Evolutionary conservation across 1,140 invertebrate genomes (phyloP).

Genomic region (Streblospio benedicti): DNA sequence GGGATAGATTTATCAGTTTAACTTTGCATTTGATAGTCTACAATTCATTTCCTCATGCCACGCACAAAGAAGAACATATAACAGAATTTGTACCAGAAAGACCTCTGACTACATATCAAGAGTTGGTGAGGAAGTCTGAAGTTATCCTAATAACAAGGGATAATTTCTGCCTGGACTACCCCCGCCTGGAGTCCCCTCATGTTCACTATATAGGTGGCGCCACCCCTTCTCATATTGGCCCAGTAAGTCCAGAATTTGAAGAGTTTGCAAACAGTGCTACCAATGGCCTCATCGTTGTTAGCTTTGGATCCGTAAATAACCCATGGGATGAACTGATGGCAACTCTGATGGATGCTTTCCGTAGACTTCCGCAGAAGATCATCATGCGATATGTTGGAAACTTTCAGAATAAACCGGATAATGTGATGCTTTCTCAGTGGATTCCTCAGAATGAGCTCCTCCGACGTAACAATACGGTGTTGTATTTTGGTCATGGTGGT

Average conservation of each 20-base stretch:
- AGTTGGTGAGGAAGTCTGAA: constrained; percentile 1
- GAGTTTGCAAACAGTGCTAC: too few relatives aligned
- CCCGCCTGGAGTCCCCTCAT: not conserved
- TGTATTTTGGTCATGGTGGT: constrained; percentile 66
- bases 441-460: constrained; percentile 73
- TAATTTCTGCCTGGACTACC: not conserved
- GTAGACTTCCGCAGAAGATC: too few relatives aligned
- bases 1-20: not conserved
- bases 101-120: not conserved
- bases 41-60: too few relatives aligned
- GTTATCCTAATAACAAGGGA: not conserved
- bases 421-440: constrained; percentile 65
- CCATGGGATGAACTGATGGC: not conserved
- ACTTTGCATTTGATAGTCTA: not conserved
- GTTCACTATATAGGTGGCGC: too few relatives aligned
- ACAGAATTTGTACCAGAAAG: not conserved
- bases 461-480: constrained; percentile 49
- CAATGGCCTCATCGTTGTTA: too few relatives aligned
- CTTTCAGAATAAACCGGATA: constrained; percentile 54
- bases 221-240: too few relatives aligned
- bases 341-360: too few relatives aligned
- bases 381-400: too few relatives aligned
- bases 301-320: too few relatives aligned
- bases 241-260: too few relatives aligned
- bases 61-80: too few relatives aligned